Evolutionary conservation across 1,140 invertebrate genomes (phyloP).

Genomic region (Liolophura sinensis): DNA sequence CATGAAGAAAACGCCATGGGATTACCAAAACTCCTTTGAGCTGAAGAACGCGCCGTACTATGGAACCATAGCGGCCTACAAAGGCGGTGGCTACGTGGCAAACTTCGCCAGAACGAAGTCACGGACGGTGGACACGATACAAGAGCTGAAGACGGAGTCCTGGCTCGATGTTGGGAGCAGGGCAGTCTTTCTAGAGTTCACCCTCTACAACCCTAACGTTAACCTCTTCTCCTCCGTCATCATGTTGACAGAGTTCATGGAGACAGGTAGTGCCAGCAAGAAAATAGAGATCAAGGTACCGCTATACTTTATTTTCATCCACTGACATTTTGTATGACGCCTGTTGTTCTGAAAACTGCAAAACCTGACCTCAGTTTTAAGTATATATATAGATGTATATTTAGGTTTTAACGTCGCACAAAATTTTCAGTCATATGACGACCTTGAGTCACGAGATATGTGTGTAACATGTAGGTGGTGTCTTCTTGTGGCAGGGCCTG

Average conservation of each 20-base stretch:
- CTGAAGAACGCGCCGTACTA: slow-evolving; percentile 51
- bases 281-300: slow-evolving; percentile 51
- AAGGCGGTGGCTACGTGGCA: slow-evolving; percentile 55
- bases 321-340: too few relatives aligned
- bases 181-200: slow-evolving; percentile 64
- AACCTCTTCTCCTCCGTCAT: slow-evolving; percentile 53
- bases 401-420: too few relatives aligned
- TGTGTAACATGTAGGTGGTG: too few relatives aligned
- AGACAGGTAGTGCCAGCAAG: slow-evolving; percentile 37
- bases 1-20: slow-evolving; percentile 37
- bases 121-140: slow-evolving; percentile 25
- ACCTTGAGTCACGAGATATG: too few relatives aligned
- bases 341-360: too few relatives aligned
- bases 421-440: too few relatives aligned
- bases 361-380: too few relatives aligned
- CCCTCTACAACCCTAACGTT: slow-evolving; percentile 62
- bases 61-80: slow-evolving; percentile 49
- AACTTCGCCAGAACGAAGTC: slow-evolving; percentile 34
- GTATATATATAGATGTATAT: too few relatives aligned
- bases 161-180: slow-evolving; percentile 63
- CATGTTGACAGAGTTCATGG: slow-evolving; percentile 41
- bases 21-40: slow-evolving; percentile 49
- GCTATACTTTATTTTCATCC: too few relatives aligned
- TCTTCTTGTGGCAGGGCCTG: too few relatives aligned
- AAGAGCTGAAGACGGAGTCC: slow-evolving; percentile 27